Conservation (phyloP, 2,797 vertebrate species). For the Megaceryle alcyon region DNA sequence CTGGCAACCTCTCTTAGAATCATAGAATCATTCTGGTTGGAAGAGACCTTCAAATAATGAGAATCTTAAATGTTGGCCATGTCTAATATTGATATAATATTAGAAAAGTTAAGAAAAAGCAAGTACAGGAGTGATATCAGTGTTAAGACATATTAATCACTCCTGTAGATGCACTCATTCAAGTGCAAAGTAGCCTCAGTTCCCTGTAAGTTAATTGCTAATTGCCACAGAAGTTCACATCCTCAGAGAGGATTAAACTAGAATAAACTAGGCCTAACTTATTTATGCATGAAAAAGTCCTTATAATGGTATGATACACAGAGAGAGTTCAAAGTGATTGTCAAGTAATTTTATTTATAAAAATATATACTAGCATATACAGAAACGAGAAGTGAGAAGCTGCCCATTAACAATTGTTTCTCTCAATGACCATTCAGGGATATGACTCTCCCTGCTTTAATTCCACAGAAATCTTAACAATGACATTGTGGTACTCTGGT, state of each 20-base stretch:
- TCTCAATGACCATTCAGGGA: not conserved
- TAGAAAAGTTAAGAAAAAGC: not conserved
- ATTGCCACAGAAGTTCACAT: not conserved
- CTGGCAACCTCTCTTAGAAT: not conserved
- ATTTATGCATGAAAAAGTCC: not conserved
- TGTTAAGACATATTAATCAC: not conserved
- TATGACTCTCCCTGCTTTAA: not conserved
- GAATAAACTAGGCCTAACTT: not conserved
- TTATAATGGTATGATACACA: not conserved
- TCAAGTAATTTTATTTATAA: not conserved
- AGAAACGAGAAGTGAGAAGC: not conserved
- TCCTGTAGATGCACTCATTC: not conserved
- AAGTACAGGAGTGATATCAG: not conserved
- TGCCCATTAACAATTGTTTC: not conserved
- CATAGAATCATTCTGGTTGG: not conserved
- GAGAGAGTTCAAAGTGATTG: not conserved
- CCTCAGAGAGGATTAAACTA: not conserved
- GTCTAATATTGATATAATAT: not conserved
- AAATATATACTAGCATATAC: not conserved
- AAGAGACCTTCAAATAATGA: not conserved
- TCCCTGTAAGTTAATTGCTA: not conserved
- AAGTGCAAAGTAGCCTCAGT: not conserved
- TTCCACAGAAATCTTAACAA: not conserved
- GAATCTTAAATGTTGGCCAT: not conserved
- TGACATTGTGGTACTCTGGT: not conserved